phyloP scores from a whole-genome alignment of 2,113 vertebrate genomes.

The Haliaeetus leucogaster region DNA sequence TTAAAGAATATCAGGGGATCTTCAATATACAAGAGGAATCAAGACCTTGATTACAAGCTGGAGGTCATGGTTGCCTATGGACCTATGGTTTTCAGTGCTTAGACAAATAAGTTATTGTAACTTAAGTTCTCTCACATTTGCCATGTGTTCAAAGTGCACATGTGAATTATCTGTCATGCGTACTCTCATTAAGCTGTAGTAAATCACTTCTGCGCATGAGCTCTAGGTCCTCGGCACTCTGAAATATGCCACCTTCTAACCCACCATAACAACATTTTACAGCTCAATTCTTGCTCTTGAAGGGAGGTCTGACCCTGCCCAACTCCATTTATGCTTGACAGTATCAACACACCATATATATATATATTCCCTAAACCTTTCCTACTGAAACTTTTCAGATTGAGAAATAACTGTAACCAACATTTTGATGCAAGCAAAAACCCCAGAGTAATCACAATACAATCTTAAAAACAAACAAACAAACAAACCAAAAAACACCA shows the following conservation, averaged over 20 bases:
- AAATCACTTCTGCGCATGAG: not conserved
- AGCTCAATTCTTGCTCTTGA: not conserved
- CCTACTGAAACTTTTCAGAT: no score
- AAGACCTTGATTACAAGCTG: not conserved
- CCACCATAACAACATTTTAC: not conserved
- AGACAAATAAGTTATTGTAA: not conserved
- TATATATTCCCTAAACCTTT: no score
- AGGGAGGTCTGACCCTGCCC: not conserved
- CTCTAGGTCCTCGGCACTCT: not conserved
- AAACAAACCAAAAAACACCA: no score
- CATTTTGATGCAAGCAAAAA: no score
- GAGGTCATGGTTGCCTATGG: not conserved
- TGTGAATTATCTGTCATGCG: not conserved
- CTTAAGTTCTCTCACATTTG: not conserved
- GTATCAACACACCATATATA: not conserved
- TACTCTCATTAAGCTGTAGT: not conserved
- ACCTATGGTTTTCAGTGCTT: not conserved
- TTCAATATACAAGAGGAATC: not conserved
- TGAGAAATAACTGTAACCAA: no score
- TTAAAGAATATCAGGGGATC: not conserved
- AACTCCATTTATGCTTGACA: not conserved
- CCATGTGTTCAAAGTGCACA: not conserved
- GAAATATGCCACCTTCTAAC: not conserved
- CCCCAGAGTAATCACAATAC: no score
- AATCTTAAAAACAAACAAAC: no score